Conservation (phyloP, 2,888 invertebrate genomes). For the Xylophagus ater region DNA sequence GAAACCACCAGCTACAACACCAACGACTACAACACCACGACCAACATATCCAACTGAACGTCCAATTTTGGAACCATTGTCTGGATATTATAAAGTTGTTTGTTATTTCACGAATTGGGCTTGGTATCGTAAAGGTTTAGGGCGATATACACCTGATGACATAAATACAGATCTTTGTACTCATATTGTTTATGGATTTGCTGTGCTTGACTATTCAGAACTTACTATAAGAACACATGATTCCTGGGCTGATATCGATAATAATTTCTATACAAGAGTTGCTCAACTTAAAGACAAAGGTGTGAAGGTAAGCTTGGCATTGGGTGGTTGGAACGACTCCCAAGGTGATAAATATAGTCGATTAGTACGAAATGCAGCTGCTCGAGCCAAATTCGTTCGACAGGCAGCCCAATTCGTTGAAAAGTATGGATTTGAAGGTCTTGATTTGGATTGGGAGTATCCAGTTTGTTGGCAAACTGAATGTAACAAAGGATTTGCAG, state of each 20-base stretch:
- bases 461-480: constrained; percentile 64
- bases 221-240: constrained; percentile 73
- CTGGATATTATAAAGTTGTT: constrained; percentile 67
- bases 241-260: constrained; percentile 83
- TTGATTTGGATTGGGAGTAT: constrained; percentile 94
- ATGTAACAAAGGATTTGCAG: constrained; percentile 70
- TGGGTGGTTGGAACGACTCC: constrained; percentile 96
- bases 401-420: constrained; percentile 67
- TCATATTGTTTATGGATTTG: constrained; percentile 87
- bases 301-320: constrained; percentile 72
- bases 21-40: constrained; percentile 25
- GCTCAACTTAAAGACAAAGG: constrained; percentile 65
- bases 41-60: constrained; percentile 32
- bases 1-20: constrained; percentile 25
- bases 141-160: constrained; percentile 74
- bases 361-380: constrained; percentile 62
- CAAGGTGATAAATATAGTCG: constrained; percentile 81
- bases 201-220: constrained; percentile 74
- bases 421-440: constrained; percentile 77
- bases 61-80: constrained; percentile 39
- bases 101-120: constrained; percentile 94
- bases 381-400: constrained; percentile 60
- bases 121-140: constrained; percentile 73
- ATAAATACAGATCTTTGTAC: constrained; percentile 82
- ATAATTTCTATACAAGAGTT: constrained; percentile 76